Percentiles rank a stretch among this genome's conserved stretches.
These are phyloP conservation scores for Apeltes quadracus DNA, from an alignment of 2,113 vertebrate genomes.

Conservation along the genomic window DNA sequence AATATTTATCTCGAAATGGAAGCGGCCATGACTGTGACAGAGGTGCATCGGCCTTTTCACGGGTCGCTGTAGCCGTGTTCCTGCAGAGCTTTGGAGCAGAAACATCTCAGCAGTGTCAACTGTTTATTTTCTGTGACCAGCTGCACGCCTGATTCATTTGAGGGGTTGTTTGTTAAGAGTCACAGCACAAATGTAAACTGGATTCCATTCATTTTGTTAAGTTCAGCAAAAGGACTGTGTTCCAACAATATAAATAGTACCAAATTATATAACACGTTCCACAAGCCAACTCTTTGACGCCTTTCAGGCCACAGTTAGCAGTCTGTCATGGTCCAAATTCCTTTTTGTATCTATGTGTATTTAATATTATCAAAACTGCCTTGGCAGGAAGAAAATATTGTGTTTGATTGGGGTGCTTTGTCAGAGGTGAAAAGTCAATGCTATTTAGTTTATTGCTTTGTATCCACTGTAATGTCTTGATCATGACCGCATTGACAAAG, in stretches of 20 bases:
- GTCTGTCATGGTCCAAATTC: conserved; percentile 7
- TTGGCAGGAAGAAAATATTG: not conserved
- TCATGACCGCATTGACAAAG: not conserved
- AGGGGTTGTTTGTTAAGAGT: conserved; percentile 12
- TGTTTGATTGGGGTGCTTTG: conserved; percentile 5
- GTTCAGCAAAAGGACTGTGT: not conserved
- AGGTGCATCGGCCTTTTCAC: conserved; percentile 28
- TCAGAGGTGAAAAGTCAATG: not conserved
- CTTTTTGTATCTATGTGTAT: conserved; percentile 13
- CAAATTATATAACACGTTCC: not conserved
- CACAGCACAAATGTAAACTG: not conserved
- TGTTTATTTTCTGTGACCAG: not conserved
- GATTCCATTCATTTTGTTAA: conserved; percentile 19
- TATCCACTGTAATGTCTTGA: not conserved
- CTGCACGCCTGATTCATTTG: conserved; percentile 22
- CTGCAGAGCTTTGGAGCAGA: not conserved
- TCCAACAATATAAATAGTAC: conserved; percentile 7
- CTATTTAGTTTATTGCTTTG: not conserved
- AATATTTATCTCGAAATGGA: conserved; percentile 14
- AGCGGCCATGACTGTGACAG: conserved; percentile 5
- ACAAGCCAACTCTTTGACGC: conserved; percentile 7
- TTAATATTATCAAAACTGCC: not conserved
- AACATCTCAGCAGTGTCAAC: not conserved
- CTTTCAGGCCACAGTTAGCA: conserved; percentile 8
- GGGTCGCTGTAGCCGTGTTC: not conserved